phyloP scores from a whole-genome alignment of 2,888 invertebrate genomes.

The Tipula confusa region DNA sequence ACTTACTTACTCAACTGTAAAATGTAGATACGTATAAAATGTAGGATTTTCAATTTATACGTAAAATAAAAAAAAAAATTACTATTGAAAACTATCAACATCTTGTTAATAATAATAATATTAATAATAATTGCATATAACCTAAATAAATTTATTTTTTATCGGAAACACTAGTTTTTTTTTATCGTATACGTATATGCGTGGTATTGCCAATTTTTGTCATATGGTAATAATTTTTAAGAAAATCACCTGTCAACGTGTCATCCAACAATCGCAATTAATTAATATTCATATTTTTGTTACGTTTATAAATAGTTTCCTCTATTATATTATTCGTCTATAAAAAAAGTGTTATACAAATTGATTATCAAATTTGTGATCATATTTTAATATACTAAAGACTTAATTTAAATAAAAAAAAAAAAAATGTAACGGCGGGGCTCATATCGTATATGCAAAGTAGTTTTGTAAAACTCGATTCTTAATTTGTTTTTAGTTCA shows the following conservation, averaged over 20 bases:
- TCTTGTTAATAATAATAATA: neutral
- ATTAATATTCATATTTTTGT: neutral
- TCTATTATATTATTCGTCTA: neutral
- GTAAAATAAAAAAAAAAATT: neutral
- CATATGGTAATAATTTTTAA: neutral
- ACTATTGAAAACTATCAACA: neutral
- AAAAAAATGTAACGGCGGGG: neutral
- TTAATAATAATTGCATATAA: neutral
- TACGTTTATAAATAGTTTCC: neutral
- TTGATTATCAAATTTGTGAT: neutral
- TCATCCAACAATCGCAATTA: neutral
- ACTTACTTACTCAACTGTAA: conserved; percentile 20
- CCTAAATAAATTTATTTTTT: neutral
- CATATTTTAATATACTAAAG: neutral
- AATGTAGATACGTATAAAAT: neutral
- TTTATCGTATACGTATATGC: neutral
- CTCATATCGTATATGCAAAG: neutral
- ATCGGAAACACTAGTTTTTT: neutral
- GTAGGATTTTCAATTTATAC: neutral
- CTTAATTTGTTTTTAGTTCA: neutral
- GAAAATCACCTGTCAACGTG: neutral
- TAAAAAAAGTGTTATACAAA: neutral
- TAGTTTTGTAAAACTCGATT: neutral
- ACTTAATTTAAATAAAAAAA: neutral
- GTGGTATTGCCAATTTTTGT: conserved; percentile 4